phyloP scores from a whole-genome alignment of 2,113 vertebrate species.

The Nesospiza acunhae region DNA sequence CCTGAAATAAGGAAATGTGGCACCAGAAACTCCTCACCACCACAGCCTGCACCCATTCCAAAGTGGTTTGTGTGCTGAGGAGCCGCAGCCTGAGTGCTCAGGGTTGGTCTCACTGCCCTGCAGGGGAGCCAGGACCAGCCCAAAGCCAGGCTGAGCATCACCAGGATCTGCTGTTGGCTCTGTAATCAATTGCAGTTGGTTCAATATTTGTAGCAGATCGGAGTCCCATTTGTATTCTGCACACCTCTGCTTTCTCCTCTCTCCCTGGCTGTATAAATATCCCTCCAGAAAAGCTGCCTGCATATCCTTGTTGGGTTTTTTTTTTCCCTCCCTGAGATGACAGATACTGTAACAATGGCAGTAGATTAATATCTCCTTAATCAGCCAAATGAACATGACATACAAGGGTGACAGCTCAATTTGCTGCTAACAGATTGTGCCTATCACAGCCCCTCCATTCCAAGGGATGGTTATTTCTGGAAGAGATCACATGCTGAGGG shows the following conservation, averaged over 20 bases:
- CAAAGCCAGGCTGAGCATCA: background rate
- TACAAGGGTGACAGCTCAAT: constrained; percentile 95
- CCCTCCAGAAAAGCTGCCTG: constrained; percentile 41
- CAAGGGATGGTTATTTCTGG: constrained; percentile 85
- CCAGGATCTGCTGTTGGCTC: background rate
- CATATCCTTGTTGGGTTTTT: constrained; percentile 27
- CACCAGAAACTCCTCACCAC: background rate
- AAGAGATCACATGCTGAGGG: constrained; percentile 75
- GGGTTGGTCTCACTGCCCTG: background rate
- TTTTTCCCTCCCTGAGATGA: background rate
- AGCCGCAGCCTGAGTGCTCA: background rate
- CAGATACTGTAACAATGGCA: constrained; percentile 81
- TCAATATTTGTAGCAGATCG: constrained; percentile 40
- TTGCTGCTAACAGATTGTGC: constrained; percentile 93
- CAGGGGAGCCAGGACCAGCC: background rate
- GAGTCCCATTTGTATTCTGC: constrained; percentile 60
- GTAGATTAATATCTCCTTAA: constrained; percentile 90
- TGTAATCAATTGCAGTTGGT: background rate
- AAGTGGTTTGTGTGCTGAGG: background rate
- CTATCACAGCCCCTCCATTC: constrained; percentile 78
- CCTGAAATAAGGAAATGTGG: accelerated
- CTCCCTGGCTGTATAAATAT: background rate
- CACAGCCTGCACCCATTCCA: background rate
- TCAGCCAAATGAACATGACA: constrained; percentile 90
- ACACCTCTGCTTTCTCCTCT: constrained; percentile 22